These are phyloP conservation scores for Urechis unicinctus DNA, from an alignment of 2,888 invertebrate genomes.

Conservation along the genomic window DNA sequence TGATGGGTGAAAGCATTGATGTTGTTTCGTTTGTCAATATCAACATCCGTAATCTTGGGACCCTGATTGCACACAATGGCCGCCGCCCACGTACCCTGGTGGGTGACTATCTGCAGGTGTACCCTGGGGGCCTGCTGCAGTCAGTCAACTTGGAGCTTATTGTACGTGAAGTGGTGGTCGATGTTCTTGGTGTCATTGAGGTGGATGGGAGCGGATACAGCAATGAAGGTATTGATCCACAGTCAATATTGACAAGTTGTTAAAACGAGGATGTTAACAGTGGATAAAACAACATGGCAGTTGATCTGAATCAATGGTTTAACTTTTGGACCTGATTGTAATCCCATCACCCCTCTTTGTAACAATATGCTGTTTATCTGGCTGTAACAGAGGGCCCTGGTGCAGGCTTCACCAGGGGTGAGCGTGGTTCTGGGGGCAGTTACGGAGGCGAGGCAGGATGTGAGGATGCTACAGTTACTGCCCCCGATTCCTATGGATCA, in stretches of 20 bases:
- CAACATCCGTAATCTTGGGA: conserved; percentile 28
- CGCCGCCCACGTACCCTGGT: conserved; percentile 11
- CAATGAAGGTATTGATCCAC: neutral
- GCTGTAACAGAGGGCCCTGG: conserved; percentile 20
- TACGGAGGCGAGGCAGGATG: conserved; percentile 33
- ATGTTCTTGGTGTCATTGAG: conserved; percentile 16
- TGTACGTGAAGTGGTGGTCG: conserved; percentile 23
- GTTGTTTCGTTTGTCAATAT: conserved; percentile 24
- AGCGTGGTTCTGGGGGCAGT: conserved; percentile 28
- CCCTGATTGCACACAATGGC: conserved; percentile 25
- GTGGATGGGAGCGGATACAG: neutral
- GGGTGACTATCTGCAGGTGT: conserved; percentile 21
- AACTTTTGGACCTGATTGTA: too few relatives aligned
- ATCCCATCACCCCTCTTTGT: too few relatives aligned
- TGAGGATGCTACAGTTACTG: conserved; percentile 5
- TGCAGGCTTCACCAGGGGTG: conserved; percentile 13
- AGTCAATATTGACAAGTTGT: too few relatives aligned
- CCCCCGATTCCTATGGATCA: conserved; percentile 26
- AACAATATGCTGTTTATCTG: too few relatives aligned
- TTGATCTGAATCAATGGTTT: too few relatives aligned
- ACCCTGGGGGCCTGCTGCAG: conserved; percentile 27
- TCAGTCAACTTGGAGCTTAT: conserved; percentile 23
- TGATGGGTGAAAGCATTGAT: conserved; percentile 22
- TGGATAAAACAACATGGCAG: too few relatives aligned
- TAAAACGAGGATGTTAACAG: too few relatives aligned